Evolutionary conservation across 2,797 vertebrate genomes (phyloP).

Genomic region (Pogonophryne albipinna): DNA sequence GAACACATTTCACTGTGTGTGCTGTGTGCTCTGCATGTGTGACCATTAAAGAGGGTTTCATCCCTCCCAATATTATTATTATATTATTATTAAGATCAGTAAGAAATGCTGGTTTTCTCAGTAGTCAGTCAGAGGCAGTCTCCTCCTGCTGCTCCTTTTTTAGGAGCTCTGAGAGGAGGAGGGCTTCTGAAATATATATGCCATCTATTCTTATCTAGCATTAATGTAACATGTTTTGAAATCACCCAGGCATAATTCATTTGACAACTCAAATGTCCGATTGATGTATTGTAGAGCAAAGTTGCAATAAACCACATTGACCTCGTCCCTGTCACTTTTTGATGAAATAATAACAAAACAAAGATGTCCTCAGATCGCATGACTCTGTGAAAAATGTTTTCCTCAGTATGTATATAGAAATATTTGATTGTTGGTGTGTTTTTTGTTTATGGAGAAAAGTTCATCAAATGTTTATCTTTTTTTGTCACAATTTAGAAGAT

Average conservation of each 20-base stretch:
- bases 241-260: conserved; percentile 47
- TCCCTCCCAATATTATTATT: too few species aligned
- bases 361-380: conserved; percentile 2
- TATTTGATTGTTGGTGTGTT: not conserved
- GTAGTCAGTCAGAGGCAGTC: conserved; percentile 46
- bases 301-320: conserved; percentile 24
- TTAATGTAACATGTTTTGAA: conserved; percentile 60
- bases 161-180: conserved; percentile 49
- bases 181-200: conserved; percentile 49
- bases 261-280: conserved; percentile 36
- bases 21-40: too few species aligned
- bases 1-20: too few species aligned
- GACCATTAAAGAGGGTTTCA: too few species aligned
- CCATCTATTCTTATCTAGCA: conserved; percentile 39
- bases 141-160: conserved; percentile 57
- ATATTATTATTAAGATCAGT: conserved; percentile 4
- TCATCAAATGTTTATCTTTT: not conserved
- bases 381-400: not conserved
- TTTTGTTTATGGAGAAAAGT: not conserved
- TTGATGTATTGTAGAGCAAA: conserved; percentile 25
- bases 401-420: not conserved
- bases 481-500: conserved; percentile 85
- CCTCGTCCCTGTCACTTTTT: conserved; percentile 9
- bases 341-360: conserved; percentile 33
- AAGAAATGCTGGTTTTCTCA: conserved; percentile 41